Conservation (phyloP, 2,113 vertebrate species). For the Gopherus evgoodei region DNA sequence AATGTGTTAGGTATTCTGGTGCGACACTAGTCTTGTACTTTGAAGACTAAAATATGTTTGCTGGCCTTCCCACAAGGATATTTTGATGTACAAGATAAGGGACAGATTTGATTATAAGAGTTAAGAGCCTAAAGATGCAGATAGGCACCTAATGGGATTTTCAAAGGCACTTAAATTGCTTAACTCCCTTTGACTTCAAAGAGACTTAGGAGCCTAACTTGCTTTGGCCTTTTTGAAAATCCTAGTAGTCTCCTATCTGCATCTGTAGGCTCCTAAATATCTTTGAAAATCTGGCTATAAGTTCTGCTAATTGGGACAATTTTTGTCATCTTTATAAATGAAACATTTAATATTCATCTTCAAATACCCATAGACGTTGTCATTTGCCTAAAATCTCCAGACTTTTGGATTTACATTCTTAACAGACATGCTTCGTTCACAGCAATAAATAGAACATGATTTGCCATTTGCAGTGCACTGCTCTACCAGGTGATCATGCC, state of each 20-base stretch:
- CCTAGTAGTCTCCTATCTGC: neutral
- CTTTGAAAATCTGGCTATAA: accelerated
- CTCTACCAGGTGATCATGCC: neutral
- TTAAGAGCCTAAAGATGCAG: neutral
- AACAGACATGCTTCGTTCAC: neutral
- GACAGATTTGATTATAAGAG: neutral
- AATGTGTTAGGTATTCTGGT: neutral
- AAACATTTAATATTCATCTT: too few relatives aligned
- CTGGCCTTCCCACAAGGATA: neutral
- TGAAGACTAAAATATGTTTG: neutral
- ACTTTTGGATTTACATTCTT: neutral
- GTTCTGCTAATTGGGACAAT: neutral
- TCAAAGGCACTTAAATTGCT: neutral
- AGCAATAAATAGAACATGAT: neutral
- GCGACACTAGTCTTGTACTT: neutral
- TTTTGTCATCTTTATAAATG: too few relatives aligned
- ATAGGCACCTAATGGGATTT: neutral
- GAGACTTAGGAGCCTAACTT: neutral
- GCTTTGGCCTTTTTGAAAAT: neutral
- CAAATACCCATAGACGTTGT: too few relatives aligned
- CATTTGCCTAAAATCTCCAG: too few relatives aligned
- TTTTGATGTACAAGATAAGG: neutral
- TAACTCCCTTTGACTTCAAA: neutral
- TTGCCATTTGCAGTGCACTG: neutral
- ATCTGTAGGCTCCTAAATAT: neutral